A percentile compares a stretch with the other conserved stretches of the same genome.
Conservation (phyloP, 1,140 invertebrate species). For the Adelges cooleyi region DNA sequence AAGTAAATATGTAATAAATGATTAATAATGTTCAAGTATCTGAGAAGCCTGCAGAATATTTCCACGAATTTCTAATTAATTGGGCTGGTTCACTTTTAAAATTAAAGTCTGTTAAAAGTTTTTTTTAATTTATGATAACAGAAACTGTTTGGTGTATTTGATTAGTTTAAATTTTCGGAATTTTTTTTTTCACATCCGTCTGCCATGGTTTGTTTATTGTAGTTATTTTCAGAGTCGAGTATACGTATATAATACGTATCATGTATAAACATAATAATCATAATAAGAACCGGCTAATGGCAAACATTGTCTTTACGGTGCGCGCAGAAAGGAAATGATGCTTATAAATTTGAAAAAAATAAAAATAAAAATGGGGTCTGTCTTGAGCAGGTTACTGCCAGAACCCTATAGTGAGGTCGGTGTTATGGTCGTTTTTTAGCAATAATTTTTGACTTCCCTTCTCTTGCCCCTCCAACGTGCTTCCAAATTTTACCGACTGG, state of each 20-base stretch:
- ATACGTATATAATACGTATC: neutral
- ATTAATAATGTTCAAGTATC: no score
- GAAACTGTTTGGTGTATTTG: neutral
- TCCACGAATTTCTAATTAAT: no score
- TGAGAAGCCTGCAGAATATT: no score
- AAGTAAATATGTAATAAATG: no score
- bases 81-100: no score
- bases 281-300: slow-evolving; percentile 5
- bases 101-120: no score
- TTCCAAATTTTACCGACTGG: slow-evolving; percentile 6
- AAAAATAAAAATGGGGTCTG: slow-evolving; percentile 8
- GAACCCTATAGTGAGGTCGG: no score
- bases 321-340: slow-evolving; percentile 1
- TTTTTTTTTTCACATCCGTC: neutral
- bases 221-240: neutral
- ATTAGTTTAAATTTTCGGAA: slow-evolving; percentile 10
- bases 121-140: no score
- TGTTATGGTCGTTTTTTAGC: neutral
- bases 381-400: neutral
- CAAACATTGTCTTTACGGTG: slow-evolving; percentile 18
- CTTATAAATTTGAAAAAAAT: slow-evolving; percentile 19
- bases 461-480: neutral
- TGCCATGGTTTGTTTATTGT: slow-evolving; percentile 10
- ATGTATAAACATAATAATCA: neutral
- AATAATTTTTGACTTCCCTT: slow-evolving; percentile 16